Conservation (phyloP, 2,888 invertebrate genomes). For the Eupithecia subumbrata region DNA sequence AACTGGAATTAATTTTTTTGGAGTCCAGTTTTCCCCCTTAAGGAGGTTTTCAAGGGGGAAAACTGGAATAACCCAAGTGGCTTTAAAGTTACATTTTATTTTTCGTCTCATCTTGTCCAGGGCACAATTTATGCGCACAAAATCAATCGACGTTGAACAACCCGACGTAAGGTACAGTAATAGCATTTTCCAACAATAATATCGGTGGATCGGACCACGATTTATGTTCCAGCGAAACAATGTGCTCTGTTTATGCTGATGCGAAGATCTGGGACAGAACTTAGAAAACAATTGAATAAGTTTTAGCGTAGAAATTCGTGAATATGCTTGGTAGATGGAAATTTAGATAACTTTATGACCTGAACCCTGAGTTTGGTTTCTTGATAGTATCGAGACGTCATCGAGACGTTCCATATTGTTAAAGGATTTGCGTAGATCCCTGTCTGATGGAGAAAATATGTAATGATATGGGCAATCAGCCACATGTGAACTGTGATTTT, state of each 20-base stretch:
- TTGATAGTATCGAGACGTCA: not conserved
- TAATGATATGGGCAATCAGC: no score
- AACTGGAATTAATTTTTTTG: no score
- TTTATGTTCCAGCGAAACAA: constrained; percentile 36
- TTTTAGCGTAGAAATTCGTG: not conserved
- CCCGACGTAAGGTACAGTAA: constrained; percentile 1
- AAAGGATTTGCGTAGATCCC: not conserved
- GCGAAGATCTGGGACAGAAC: constrained; percentile 16
- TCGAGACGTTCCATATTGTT: not conserved
- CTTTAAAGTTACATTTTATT: not conserved
- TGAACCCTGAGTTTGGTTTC: not conserved
- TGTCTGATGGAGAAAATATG: no score
- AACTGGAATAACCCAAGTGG: no score
- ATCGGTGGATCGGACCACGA: constrained; percentile 49
- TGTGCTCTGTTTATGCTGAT: constrained; percentile 30
- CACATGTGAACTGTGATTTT: no score
- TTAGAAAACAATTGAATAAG: constrained; percentile 14
- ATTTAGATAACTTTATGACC: not conserved
- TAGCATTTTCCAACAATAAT: constrained; percentile 57
- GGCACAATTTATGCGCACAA: not conserved
- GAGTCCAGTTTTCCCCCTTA: no score
- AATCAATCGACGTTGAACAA: not conserved
- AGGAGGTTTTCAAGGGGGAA: no score
- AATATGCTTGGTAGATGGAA: constrained; percentile 31
- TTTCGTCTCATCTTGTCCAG: not conserved